Evolutionary conservation across 1,140 invertebrate species (phyloP), one percentile per base, ranked within the genome.

Genomic region (Holotrichia oblita): DNA sequence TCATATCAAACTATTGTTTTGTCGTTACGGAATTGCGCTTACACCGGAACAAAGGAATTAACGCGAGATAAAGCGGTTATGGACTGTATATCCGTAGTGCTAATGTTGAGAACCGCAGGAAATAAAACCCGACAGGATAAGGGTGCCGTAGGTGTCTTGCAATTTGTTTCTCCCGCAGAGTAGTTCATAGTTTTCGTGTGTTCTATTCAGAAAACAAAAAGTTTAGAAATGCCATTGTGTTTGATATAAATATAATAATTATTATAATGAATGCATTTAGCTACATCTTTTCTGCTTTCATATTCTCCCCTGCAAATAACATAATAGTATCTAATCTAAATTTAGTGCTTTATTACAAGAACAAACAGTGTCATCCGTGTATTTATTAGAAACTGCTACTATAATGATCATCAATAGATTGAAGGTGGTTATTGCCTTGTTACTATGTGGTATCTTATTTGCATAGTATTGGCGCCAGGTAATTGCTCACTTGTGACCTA

Each of bases 21-120:
- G 69, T 75, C 40, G 78, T 77, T 78, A 61, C 79, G 77, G 80
- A 79, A 79, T 79, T 55, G 48, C 48, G 48, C 48, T 17, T 17
- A n/a, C 80, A 76, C 76, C 76, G 77, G 79, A 80, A 79, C 78
- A 78, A 17, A 79, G 73, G 79, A 81, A 81, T 81, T 81, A 81
- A 81, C 79, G 79, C 76, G 77, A 80, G 79, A 81, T 81, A 81
- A 81, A 80, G 78, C 77, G 81, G 80, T 81, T 80, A 80, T 81
- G 78, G 77, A 79, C 77, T 79, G 77, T 77, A 73, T 55, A 59
- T 77, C 76, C 72, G 72, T 48, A 22, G 48, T 55, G 72, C 34
- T 27, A 72, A 75, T 55, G 10, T 24, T 20, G 55, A 42, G 59
- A 41, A 72, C 72, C 44, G 76, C 76, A 77, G 74, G 74, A 76